Base-by-base conservation (phyloP, 64 coral and sea anemone species). In the Stichodactyla helianthus region DNA sequence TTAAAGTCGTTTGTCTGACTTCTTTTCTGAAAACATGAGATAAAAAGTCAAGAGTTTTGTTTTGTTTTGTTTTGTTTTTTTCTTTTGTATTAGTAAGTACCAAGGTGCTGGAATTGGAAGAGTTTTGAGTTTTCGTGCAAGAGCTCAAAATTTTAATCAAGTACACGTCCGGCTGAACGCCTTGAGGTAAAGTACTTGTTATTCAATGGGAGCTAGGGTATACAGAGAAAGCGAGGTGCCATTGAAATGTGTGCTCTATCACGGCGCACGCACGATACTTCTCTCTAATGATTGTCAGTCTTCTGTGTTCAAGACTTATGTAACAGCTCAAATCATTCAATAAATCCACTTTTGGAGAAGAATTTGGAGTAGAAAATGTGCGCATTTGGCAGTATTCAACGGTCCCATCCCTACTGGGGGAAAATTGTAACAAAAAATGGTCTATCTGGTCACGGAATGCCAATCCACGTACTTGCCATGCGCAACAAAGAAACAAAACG, bases 21-120 rank as follows among this genome's bases (percentile, higher is more conserved):
- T 74, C 8, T 31, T 74, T 68, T 74, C 25, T 74, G 10, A 23
- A 14, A 31, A 0, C 0, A 27, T 31, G 12, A 0, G n/a, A 6
- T 4, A 74, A 7, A 11, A 74, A 31, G 68, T 74, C 25, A 74
- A 74, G 26, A 12, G 27, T 5, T 74, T 74, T 74, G 68, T 74
- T 74, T 74, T 74, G 68, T 74, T 74, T 74, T 74, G 27, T 5
- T 74, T 74, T 74, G 68, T 74, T 74, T 74, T 74, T 23, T 9
- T 31, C 68, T 9, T 13, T 6, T 74, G 10, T 2, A 27, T 74
- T 13, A 23, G 9, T 6, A 27, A 11, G 22, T 27, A 12, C 27
- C 68, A 27, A 74, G 4, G 18, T 0, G 10, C 68, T 11, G 1
- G 26, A 13, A 19, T 10, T 27, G 27, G 68, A 22, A 0, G 5